Percentiles rank a stretch among this genome's conserved stretches.
Conservation (phyloP, 2,797 vertebrate species). For the Aplochiton taeniatus region DNA sequence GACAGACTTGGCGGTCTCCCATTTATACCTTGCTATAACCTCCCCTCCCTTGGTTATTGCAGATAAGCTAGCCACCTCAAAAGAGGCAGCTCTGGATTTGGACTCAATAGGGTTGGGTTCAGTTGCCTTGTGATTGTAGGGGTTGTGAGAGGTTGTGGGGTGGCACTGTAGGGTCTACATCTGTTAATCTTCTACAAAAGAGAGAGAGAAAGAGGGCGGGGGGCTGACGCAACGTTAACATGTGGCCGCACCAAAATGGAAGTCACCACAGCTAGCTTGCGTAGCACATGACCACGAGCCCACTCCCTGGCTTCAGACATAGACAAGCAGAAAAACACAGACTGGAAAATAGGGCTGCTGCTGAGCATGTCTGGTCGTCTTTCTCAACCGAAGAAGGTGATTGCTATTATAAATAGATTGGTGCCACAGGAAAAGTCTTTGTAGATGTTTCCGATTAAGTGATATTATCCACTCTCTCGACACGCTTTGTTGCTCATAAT, state of each 20-base stretch:
- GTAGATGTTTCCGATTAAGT: too few relatives aligned
- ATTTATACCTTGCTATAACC: constrained; percentile 37
- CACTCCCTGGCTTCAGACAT: constrained; percentile 10
- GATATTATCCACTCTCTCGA: too few relatives aligned
- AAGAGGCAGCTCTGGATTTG: constrained; percentile 58
- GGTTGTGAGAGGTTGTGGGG: constrained; percentile 31
- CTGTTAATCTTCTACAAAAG: constrained; percentile 8
- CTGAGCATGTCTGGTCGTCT: constrained; percentile 17
- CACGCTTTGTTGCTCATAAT: too few relatives aligned
- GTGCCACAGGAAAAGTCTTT: too few relatives aligned
- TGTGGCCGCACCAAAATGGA: constrained; percentile 63
- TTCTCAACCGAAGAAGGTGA: constrained; percentile 1
- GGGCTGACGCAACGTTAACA: constrained; percentile 50
- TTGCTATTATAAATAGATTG: neutral
- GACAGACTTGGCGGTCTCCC: constrained; percentile 42
- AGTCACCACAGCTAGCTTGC: constrained; percentile 17
- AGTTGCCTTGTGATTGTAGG: constrained; percentile 50
- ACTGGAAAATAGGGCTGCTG: neutral
- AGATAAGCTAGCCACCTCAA: constrained; percentile 53
- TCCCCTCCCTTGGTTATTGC: constrained; percentile 55
- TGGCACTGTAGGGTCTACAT: constrained; percentile 59
- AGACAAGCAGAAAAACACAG: neutral
- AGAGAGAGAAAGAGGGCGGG: neutral
- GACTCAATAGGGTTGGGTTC: constrained; percentile 44
- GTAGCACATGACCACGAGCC: constrained; percentile 17